Percentiles rank a stretch among this genome's conserved stretches.
phyloP scores from a whole-genome alignment of 2,113 vertebrate species.

The Perca flavescens region DNA sequence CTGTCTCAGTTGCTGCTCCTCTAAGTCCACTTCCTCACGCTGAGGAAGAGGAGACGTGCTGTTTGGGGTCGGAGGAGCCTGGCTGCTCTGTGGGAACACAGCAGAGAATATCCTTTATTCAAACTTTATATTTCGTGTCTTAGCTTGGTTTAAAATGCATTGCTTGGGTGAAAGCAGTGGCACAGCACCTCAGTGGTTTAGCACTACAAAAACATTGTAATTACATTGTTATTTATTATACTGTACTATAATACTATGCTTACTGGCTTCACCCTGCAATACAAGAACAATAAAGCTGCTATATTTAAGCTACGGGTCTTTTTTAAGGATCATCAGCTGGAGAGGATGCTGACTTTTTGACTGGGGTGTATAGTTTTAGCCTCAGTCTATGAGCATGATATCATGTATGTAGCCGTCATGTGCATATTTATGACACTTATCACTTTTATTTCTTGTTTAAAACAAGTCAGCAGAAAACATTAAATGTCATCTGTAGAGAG shows the following conservation, averaged over 20 bases:
- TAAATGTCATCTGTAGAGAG: neutral
- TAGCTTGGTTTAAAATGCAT: neutral
- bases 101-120: neutral
- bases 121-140: neutral
- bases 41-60: constrained; percentile 74
- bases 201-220: neutral
- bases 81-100: constrained; percentile 22
- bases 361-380: neutral
- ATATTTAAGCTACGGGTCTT: neutral
- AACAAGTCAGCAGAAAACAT: neutral
- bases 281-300: neutral
- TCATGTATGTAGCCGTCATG: too few relatives aligned
- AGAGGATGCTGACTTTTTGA: neutral
- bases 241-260: neutral
- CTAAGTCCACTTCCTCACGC: constrained; percentile 71
- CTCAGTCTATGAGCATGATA: too few relatives aligned
- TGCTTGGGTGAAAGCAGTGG: neutral
- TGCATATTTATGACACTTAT: too few relatives aligned
- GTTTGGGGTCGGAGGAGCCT: constrained; percentile 41
- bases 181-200: neutral
- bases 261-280: neutral
- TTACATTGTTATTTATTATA: neutral
- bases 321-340: neutral
- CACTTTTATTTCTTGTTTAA: neutral
- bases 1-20: constrained; percentile 88